Base-by-base conservation (phyloP, 2,888 invertebrate genomes). In the Erpobdella octoculata region DNA sequence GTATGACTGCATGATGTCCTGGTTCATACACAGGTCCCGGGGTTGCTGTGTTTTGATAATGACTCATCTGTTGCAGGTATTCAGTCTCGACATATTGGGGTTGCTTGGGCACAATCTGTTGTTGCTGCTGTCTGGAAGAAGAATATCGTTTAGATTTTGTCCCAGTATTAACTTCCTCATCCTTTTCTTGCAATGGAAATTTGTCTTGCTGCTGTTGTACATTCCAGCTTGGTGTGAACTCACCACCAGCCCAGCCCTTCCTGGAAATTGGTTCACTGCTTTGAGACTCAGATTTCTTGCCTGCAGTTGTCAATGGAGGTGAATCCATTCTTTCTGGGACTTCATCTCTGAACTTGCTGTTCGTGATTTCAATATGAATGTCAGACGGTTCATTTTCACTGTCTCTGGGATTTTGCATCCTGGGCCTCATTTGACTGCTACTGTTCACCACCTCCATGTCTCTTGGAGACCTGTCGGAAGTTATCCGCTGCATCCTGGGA, bases 171-270 rank as follows among this genome's bases (percentile, higher is more conserved):
- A 53, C 33, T n/a, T 62, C 33, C 31, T n/a, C 31, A n/a, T 62
- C 62, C 12, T 33, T 15, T 33, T 62, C 33, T 31, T 62, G 62
- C 33, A n/a, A 6, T 4, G 8, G 21, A 6, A n/a, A 35, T 31
- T 62, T 28, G 5, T 31, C n/a, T 12, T 62, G 62, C 35, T 62
- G 62, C 4, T n/a, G 62, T 3, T 62, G 28, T n/a, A n/a, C 18
- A 21, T 53, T 69, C 69, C 69, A 69, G 58, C 53, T 48, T 25
- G 69, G 69, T 9, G 69, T 69, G 53, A 69, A 69, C 69, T 69
- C 69, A 15, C 48, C 33, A 18, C 69, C 69, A 21, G 69, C 69
- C 69, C 69, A 69, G 21, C 69, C 69, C 58, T 69, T 69, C 33
- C 21, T 9, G 12, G 18, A 21, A n/a, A n/a, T n/a, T n/a, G n/a